Evolutionary conservation across 1,140 invertebrate species (phyloP), one percentile per base, ranked within the genome.

Genomic region (Zaprionus africanus): DNA sequence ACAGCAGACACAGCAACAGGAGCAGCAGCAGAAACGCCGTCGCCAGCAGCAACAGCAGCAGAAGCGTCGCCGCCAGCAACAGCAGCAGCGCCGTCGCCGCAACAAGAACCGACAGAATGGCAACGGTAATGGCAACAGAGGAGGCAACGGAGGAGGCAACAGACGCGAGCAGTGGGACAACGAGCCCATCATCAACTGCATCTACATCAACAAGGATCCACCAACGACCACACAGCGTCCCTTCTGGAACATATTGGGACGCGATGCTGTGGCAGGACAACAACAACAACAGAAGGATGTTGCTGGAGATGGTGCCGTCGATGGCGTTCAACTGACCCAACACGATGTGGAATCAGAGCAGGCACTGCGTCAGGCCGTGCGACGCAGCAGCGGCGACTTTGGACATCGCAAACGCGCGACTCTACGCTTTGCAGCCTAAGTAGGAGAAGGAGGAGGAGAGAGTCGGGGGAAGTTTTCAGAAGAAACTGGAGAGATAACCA

Each of bases 231-330:
- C 91, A 9, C 57, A 69, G 22, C 91, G 91, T 61, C 91, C 91
- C 46, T 92, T 92, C 82, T 92, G 87, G 91, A 92, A 92, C 34
- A 63, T 92, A 1, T 58, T 92, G 41, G 91, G 91, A 6, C 82
- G 91, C 5, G 75, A 67, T 26, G 80, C 82, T 1, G 64, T 31
- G 34, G 22, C n/a, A 17, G 57, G 49, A 0, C 24, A 19, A 4
- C 24, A 28, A 28, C 26, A 1, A n/a, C 53, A 26, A 4, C 31
- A 22, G 13, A 9, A 34, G 31, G 9, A 34, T 11, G 31, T 34
- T 11, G 31, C 31, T 34, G 31, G 22, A 22, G 22, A 9, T 34
- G 31, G 11, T 4, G 38, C 22, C 13, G 38, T 15, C 15, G 38
- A n/a, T 7, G 9, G 13, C 0, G 51, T 22, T 2, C 38, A 31